A percentile compares a stretch with the other conserved stretches of the same genome.
phyloP scores from a whole-genome alignment of 2,888 invertebrate species.

The Endotricha flammealis region DNA sequence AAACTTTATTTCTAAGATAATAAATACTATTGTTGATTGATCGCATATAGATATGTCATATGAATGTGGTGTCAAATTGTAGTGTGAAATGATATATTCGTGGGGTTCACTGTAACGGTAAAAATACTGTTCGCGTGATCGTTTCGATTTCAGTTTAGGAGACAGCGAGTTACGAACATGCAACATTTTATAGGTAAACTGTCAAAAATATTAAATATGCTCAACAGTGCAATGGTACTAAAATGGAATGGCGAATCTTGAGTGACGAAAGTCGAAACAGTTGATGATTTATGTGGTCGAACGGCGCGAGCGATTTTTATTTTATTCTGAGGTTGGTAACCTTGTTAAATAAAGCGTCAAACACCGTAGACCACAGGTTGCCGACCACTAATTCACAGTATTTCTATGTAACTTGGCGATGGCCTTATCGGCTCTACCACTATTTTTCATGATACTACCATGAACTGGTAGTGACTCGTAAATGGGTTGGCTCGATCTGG shows the following conservation, averaged over 20 bases:
- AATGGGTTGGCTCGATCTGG: too few species aligned
- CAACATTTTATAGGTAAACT: slow-evolving; percentile 45
- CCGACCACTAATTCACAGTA: too few species aligned
- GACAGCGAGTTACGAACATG: slow-evolving; percentile 48
- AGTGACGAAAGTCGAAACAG: too few species aligned
- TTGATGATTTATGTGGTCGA: too few species aligned
- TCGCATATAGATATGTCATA: slow-evolving; percentile 24
- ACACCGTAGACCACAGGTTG: too few species aligned
- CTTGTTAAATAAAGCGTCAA: too few species aligned
- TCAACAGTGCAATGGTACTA: slow-evolving; percentile 31
- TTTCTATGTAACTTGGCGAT: too few species aligned
- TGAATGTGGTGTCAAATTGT: slow-evolving; percentile 57
- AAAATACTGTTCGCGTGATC: slow-evolving; percentile 55
- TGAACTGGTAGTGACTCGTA: too few species aligned
- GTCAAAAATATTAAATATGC: slow-evolving; percentile 55
- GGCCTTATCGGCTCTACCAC: too few species aligned
- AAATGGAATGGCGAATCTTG: slow-evolving; percentile 6
- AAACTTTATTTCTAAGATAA: slow-evolving; percentile 22
- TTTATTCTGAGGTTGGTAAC: too few species aligned
- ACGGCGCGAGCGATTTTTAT: too few species aligned
- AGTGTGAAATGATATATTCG: slow-evolving; percentile 70
- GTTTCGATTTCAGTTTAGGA: slow-evolving; percentile 44
- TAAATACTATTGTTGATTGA: slow-evolving; percentile 37
- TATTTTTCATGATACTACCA: too few species aligned
- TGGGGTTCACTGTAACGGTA: slow-evolving; percentile 35